Evolutionary conservation across 2,888 invertebrate species (phyloP), one percentile per base, ranked within the genome.

Genomic region (Torymus tubicola): DNA sequence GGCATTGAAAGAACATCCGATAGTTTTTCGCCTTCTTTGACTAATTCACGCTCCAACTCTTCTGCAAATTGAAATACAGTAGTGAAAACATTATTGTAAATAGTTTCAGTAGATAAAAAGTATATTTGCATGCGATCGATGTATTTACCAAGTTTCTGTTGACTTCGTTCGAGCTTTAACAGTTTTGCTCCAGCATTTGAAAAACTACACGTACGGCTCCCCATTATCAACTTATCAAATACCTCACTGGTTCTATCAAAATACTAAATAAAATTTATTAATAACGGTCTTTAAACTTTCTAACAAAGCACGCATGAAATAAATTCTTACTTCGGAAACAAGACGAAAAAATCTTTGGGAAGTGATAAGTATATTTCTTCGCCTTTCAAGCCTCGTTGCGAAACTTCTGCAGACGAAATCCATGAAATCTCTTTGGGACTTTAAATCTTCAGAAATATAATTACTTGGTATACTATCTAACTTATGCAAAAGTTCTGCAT

Each of bases 321-420:
- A 42, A 52, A 61, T 63, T 71, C 53, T 86, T 87, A 94, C 93
- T 91, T 96, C 95, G 2, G 95, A 94, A 63, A 95, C 94, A 64
- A 96, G 92, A 50, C 95, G 93, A 89, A 95, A 96, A 91, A 96
- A 96, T 85, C 95, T 91, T 85, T 95, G 92, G 13, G 96, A 95
- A 14, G 95, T 95, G 82, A 95, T 95, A 57, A 96, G 91, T 64
- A 96, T 92, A 87, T 95, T 96, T 80, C 95, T 92, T 60, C 96
- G 91, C 60, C 95, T 92, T 87, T 96, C 96, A 76, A 96, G 91
- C 14, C 96, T 92, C 52, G 93, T 93, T 0, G 96, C 95, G 88
- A 96, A 96, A 86, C 95, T 95, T 78, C 95, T 93, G 86, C 95
- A 96, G 0, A 96, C 94, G 81, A 95, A 95, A 90, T 96, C 95